Base-by-base conservation (phyloP, 2,888 invertebrate species). In the Micropterix aruncella region DNA sequence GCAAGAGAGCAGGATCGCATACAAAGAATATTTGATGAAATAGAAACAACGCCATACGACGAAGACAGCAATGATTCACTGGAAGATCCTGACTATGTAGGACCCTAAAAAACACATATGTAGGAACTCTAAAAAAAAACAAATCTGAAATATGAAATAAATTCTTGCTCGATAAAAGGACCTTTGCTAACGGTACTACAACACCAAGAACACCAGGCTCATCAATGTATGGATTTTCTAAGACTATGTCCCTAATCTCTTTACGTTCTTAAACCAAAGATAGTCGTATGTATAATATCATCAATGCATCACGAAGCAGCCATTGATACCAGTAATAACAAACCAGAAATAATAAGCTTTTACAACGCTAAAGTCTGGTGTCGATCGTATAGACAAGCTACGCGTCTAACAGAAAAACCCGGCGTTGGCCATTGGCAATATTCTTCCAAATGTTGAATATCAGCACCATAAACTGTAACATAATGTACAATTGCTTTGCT, bases 381-480 rank as follows among this genome's bases (percentile, higher is more conserved):
- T 16, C 16, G 5, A 38, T 38, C 17, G 18, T 17, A 12, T 38
- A 18, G 7, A 18, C 38, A 7, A 38, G 14, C 16, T 38, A 38
- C 12, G 14, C 38, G 2, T 38, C 38, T 17, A 12, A 3, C 15
- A 38, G 38, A 38, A 38, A 38, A 15, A 38, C 38, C 3, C 16
- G 38, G 12, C 38, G 38, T 38, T 38, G 38, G 38, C 38, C 38
- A 3, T 17, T 38, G 38, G 38, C 38, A 17, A 12, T 38, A 38
- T 38, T 38, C 18, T 38, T 38, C 12, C 38, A 38, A 3, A 38
- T 38, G 15, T 38, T 38, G 38, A 38, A 38, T 18, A 38, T 38
- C 2, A 38, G 38, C 16, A 38, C 38, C 12, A 38, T 38, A 38
- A 38, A 38, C 18, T 16, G 17, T 3, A 38, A 38, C 12, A 38